Evolutionary conservation across 2,797 vertebrate genomes (phyloP).

Genomic region (Helicolenus hilgendorfi): DNA sequence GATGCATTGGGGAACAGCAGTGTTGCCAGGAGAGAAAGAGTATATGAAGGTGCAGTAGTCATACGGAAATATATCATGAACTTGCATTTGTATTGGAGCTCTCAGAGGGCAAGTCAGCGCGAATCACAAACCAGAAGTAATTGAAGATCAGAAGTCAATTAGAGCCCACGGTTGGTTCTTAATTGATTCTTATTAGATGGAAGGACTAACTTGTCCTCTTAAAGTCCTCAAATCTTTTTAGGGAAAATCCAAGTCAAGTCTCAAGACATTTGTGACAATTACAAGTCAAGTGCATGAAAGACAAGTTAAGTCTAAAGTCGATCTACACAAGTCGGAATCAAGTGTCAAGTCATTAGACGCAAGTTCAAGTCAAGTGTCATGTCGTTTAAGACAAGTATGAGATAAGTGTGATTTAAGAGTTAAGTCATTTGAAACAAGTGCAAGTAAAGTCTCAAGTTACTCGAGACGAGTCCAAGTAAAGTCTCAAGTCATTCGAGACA

Average conservation of each 20-base stretch:
- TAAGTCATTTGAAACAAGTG: too few species aligned
- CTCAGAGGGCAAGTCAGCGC: not conserved
- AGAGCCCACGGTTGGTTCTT: not conserved
- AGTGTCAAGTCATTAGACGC: not conserved
- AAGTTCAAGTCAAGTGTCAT: not conserved
- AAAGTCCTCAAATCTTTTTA: not conserved
- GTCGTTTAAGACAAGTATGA: not conserved
- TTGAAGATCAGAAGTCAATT: too few species aligned
- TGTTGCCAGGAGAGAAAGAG: not conserved
- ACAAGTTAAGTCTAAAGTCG: not conserved
- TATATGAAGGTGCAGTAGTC: not conserved
- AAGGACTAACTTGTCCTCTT: not conserved
- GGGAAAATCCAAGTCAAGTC: not conserved
- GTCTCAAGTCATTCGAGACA: too few species aligned
- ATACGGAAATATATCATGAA: not conserved
- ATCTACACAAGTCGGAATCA: not conserved
- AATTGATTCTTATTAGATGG: not conserved
- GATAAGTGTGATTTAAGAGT: too few species aligned
- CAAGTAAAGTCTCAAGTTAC: not conserved
- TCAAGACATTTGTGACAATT: not conserved
- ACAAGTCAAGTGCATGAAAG: too few species aligned
- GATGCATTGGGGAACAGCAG: not conserved
- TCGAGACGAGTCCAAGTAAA: too few species aligned
- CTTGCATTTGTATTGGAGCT: not conserved
- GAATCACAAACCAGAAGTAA: not conserved